Base-by-base conservation (phyloP, 2,888 invertebrate genomes). In the Drosophila anomelani region DNA sequence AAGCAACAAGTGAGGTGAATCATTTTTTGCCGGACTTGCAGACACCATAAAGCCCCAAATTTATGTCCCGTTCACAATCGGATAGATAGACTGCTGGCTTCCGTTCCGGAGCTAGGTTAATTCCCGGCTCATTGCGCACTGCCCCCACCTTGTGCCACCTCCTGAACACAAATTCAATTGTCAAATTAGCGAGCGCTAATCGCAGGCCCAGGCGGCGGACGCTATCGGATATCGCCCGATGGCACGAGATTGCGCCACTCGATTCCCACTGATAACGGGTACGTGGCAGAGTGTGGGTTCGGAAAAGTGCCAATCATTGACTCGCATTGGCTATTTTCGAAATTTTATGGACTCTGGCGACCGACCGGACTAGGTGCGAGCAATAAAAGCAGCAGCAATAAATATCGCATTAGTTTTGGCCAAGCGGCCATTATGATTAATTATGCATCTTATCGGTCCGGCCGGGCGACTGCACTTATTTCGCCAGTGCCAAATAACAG, bases 401-500 rank as follows among this genome's bases (percentile, higher is more conserved):
- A 49, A 26, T 49, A 34, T 41, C 12, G 39, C 36, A 38, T 46
- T 61, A 53, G 67, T n/a, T 38, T 15, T 15, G 41, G 47, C 26
- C 56, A 63, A 58, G 44, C 47, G 47, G 4, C 55, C 20, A 80
- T 78, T 72, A 64, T 74, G 69, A 62, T 79, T 76, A 70, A 81
- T 79, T 82, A 80, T 76, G 75, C 57, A 72, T 47, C 75, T 76
- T 82, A 80, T 77, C 77, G 12, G 1, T 3, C 34, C 77, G 12
- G 1, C 5, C 34, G 39, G 23, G 23, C 23, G 3, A 68, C 36
- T 79, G 76, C 80, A 77, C 47, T 67, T 61, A 51, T 38, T 60
- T 49, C 32, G 44, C 73, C 10, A 53, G 51, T 59, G 71, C 63
- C 43, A 61, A 74, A 67, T 44, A 70, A 72, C 67, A 73, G 72